A percentile compares a stretch with the other conserved stretches of the same genome.
phyloP scores from a whole-genome alignment of 2,113 vertebrate genomes.

The Prionailurus viverrinus region DNA sequence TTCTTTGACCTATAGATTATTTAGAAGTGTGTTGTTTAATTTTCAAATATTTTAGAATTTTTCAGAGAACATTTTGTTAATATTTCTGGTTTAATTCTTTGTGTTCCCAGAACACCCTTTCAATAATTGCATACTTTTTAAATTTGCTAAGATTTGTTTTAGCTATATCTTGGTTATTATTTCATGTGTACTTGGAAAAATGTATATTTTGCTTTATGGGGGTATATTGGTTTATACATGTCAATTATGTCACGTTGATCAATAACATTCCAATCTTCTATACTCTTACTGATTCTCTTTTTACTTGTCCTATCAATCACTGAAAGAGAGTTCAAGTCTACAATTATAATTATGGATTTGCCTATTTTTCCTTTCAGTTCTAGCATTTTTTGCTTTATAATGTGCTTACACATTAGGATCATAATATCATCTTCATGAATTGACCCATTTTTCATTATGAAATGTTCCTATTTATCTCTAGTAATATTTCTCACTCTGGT shows the following conservation, averaged over 20 bases:
- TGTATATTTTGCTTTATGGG: background rate
- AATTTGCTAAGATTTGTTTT: background rate
- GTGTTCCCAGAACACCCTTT: background rate
- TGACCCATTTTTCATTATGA: background rate
- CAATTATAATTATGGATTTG: background rate
- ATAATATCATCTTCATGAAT: background rate
- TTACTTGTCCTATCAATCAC: background rate
- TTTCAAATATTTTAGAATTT: background rate
- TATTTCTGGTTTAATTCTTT: background rate
- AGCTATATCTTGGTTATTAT: background rate
- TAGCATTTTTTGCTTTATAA: background rate
- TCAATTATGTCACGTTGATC: background rate
- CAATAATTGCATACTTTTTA: background rate
- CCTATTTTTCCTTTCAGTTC: background rate
- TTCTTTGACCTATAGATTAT: background rate
- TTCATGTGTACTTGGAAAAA: background rate
- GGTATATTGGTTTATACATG: background rate
- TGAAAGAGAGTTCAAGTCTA: background rate
- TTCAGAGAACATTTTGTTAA: background rate
- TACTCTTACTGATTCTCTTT: background rate
- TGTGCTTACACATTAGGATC: background rate
- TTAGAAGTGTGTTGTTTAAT: background rate
- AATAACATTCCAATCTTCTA: background rate
- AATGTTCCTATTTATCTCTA: background rate
- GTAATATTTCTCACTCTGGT: background rate